phyloP scores from a whole-genome alignment of 2,888 invertebrate species.

The Drosophila borealis region DNA sequence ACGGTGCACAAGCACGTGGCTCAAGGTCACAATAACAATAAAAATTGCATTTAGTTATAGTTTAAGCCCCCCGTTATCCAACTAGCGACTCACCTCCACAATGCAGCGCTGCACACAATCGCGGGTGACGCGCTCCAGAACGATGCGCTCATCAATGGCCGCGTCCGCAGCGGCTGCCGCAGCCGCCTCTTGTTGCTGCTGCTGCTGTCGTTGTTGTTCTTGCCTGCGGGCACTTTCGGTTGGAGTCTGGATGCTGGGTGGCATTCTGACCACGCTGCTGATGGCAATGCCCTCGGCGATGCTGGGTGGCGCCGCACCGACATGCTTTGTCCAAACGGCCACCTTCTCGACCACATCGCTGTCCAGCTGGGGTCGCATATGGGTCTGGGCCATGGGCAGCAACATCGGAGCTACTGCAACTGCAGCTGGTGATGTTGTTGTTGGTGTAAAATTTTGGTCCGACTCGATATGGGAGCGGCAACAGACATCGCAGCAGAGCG shows the following conservation, averaged over 20 bases:
- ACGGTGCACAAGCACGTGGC: too few species aligned
- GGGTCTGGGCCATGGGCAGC: constrained; percentile 10
- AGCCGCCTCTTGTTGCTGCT: not conserved
- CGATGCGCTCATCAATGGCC: constrained; percentile 56
- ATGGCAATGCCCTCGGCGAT: constrained; percentile 65
- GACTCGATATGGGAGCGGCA: constrained; percentile 57
- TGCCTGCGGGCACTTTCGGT: constrained; percentile 6
- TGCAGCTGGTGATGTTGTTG: constrained; percentile 2
- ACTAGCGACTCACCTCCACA: constrained; percentile 66
- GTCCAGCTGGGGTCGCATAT: constrained; percentile 59
- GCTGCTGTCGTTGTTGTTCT: constrained; percentile 4
- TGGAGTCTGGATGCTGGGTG: not conserved
- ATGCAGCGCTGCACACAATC: constrained; percentile 73
- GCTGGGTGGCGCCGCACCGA: constrained; percentile 61
- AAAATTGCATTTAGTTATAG: not conserved
- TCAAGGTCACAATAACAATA: too few species aligned
- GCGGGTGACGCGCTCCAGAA: constrained; percentile 62
- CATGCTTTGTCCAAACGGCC: constrained; percentile 68
- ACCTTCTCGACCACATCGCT: constrained; percentile 72
- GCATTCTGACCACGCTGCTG: constrained; percentile 40
- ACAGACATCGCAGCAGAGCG: constrained; percentile 73
- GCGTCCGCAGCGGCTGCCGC: constrained; percentile 2
- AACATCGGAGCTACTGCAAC: not conserved
- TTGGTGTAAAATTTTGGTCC: not conserved
- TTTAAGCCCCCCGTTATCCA: not conserved